Conservation (phyloP, 2,888 invertebrate species). For the Graphium colonna region DNA sequence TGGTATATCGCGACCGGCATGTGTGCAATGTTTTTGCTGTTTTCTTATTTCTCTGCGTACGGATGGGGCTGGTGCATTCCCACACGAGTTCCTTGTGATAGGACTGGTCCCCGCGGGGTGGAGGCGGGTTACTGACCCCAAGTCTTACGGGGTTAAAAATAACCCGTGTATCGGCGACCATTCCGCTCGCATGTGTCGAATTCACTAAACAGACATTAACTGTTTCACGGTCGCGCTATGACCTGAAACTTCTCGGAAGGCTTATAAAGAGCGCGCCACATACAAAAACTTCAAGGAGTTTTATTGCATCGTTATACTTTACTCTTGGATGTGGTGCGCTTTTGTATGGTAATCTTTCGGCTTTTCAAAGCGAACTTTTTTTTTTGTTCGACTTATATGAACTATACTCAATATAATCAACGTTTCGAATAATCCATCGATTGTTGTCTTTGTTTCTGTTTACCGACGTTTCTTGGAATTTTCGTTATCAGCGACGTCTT, state of each 20-base stretch:
- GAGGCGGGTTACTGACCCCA: constrained; percentile 76
- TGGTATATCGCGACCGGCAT: constrained; percentile 29
- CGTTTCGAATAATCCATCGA: constrained; percentile 1
- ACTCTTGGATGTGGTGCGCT: background rate
- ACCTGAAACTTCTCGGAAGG: constrained; percentile 66
- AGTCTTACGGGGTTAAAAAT: constrained; percentile 76
- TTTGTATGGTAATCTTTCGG: background rate
- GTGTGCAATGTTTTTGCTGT: constrained; percentile 28
- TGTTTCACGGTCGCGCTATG: constrained; percentile 77
- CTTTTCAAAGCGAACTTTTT: background rate
- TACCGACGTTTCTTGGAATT: constrained; percentile 41
- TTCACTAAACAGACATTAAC: constrained; percentile 76
- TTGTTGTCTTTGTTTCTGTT: background rate
- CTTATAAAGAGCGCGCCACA: constrained; percentile 28
- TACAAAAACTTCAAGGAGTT: constrained; percentile 3
- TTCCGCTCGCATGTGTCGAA: constrained; percentile 79
- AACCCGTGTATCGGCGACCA: constrained; percentile 70
- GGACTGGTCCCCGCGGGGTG: constrained; percentile 73
- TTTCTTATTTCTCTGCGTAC: constrained; percentile 40
- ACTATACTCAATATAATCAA: background rate
- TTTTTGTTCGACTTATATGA: background rate
- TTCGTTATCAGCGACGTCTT: constrained; percentile 50
- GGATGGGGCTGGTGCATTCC: constrained; percentile 59
- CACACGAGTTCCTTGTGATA: constrained; percentile 75
- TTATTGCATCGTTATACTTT: background rate